Percentiles rank a stretch among this genome's conserved stretches.
Evolutionary conservation across 2,888 invertebrate genomes (phyloP).

Genomic region (Arenicola marina): DNA sequence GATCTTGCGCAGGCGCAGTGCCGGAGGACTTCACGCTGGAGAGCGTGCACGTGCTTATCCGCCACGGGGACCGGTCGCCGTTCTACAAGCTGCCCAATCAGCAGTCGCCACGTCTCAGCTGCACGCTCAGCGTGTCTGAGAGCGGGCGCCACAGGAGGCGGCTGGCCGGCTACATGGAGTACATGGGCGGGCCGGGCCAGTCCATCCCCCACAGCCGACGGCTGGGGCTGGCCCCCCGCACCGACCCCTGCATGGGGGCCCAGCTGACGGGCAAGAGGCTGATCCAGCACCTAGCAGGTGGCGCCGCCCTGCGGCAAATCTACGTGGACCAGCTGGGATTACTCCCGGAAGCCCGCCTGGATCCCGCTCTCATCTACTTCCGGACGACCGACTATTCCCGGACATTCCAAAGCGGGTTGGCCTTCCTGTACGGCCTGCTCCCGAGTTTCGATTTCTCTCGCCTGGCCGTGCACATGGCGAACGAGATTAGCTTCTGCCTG

Average conservation of each 20-base stretch:
- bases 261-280: conserved; percentile 83
- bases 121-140: conserved; percentile 64
- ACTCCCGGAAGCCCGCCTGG: conserved; percentile 40
- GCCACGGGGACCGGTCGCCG: conserved; percentile 90
- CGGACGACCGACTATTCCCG: conserved; percentile 77
- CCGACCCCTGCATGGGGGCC: conserved; percentile 73
- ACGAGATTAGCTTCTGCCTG: neutral
- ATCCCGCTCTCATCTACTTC: conserved; percentile 66
- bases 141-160: neutral
- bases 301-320: conserved; percentile 67
- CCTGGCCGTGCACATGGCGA: conserved; percentile 57
- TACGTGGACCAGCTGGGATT: conserved; percentile 54
- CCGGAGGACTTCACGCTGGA: conserved; percentile 31
- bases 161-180: conserved; percentile 3
- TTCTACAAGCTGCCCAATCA: conserved; percentile 81
- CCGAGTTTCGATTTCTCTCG: conserved; percentile 71
- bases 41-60: conserved; percentile 65
- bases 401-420: conserved; percentile 88
- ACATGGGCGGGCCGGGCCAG: conserved; percentile 11
- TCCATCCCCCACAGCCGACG: conserved; percentile 50
- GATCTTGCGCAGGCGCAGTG: neutral
- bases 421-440: conserved; percentile 75
- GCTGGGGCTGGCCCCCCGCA: conserved; percentile 44
- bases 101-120: conserved; percentile 71
- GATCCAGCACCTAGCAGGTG: conserved; percentile 80